Conservation (phyloP, 1,140 invertebrate genomes). For the Lepidurus couesii region DNA sequence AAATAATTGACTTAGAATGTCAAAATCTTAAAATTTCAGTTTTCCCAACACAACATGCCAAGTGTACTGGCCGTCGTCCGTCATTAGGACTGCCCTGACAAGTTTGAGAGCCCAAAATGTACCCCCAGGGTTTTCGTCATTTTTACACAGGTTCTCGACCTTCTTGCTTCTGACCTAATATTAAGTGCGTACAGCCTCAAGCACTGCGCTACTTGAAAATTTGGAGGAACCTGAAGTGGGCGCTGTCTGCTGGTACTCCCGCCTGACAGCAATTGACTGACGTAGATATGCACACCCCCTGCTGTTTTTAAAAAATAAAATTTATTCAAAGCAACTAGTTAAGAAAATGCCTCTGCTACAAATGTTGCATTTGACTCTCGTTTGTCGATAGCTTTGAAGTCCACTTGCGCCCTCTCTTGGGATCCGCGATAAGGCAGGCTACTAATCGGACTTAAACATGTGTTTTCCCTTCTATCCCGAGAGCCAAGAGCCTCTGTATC, state of each 20-base stretch:
- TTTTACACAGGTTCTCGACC: slow-evolving; percentile 1
- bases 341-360: not conserved
- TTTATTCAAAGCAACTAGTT: not conserved
- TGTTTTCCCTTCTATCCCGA: not conserved
- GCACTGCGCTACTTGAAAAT: not conserved
- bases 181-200: not conserved
- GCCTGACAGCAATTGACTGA: not conserved
- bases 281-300: slow-evolving; percentile 5
- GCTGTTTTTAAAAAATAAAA: not conserved
- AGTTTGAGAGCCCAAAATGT: not conserved
- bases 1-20: too few relatives aligned
- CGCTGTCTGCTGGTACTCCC: slow-evolving; percentile 12
- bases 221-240: not conserved
- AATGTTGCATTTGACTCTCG: slow-evolving; percentile 15
- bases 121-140: not conserved
- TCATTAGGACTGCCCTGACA: not conserved
- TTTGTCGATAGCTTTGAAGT: slow-evolving; percentile 16
- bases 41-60: too few relatives aligned
- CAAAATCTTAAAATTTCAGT: too few relatives aligned
- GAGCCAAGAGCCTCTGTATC: not conserved
- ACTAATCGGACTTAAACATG: slow-evolving; percentile 11
- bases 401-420: slow-evolving; percentile 7
- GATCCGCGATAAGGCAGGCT: not conserved
- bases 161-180: slow-evolving; percentile 1
- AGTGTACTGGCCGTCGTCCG: not conserved